Base-by-base conservation (phyloP, 1,140 invertebrate species). In the Drosophila mojavensis region DNA sequence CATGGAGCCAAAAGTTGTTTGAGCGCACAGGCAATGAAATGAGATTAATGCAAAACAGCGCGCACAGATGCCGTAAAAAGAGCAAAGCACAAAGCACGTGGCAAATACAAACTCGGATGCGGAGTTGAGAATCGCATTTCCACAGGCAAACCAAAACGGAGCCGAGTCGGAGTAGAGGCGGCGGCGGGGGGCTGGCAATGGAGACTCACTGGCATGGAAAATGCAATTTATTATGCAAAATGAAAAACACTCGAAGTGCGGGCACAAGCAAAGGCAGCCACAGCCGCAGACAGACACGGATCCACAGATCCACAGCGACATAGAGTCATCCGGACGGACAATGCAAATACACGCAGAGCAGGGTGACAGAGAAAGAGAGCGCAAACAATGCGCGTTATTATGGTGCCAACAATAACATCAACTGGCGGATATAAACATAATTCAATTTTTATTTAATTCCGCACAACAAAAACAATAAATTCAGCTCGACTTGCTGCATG, bases 151-250 rank as follows among this genome's bases (percentile, higher is more conserved):
- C 15, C 3, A 24, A 24, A 20, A 54, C 24, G 13, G 17, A 11
- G n/a, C 9, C 24, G 33, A 20, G 41, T 0, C 4, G 7, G 0
- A 51, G 17, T 33, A 15, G 24, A 28, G 58, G 55, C 20, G 48
- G 56, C 26, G 56, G 17, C 17, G 17, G 17, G 17, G 17, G 17
- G 17, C 17, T 17, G 59, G 17, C 43, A 13, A 45, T 56, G 79
- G 66, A 79, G 33, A 55, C 4, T 83, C 84, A 84, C 69, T 89
- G 85, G 84, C 84, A 89, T 84, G 84, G 84, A 89, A 89, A 89
- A 89, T 89, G 84, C 84, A 89, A 89, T 89, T 89, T 89, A 89
- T 89, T 89, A 89, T 89, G 85, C 85, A 89, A 89, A 89, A 81
- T 90, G 79, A 78, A 84, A 89, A 89, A 90, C 74, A 89, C 75